Evolutionary conservation across 1,140 invertebrate genomes (phyloP), one percentile per base, ranked within the genome.

Genomic region (Sycophila sp.): DNA sequence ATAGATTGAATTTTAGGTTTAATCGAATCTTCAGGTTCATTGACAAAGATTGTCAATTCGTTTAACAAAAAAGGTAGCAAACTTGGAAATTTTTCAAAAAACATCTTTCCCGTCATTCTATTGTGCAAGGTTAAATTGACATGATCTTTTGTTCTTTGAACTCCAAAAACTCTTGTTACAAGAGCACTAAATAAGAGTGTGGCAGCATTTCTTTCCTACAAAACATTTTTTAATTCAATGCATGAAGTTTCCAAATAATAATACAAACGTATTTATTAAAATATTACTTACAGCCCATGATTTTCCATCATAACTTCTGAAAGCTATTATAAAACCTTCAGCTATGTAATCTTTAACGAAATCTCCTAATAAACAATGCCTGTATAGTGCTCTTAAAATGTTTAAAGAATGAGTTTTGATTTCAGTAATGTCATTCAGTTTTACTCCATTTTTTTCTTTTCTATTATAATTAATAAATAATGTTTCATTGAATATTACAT

Each of bases 101-200:
- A 98, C 8, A 93, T 90, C 62, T 90, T 87, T 2, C 90, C 90
- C 0, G 92, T 91, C 89, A 94, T 91, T 75, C 89, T 90, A 84
- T 97, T 97, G 71, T 94, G 91, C 17, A 90, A 87, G 51, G 89
- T 90, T 26, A 92, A 82, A 70, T 92, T 87, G n/a, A 94, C 90
- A n/a, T 88, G 85, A 81, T 94, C 90, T 68, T 91, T 89, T 0
- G 89, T 89, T 65, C 94, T 87, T 75, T 93, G 92, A 0, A 97
- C 96, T 15, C 96, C 96, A 88, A 99, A 98, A 68, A 96, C 92
- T 75, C 96, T 87, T 22, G 91, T 93, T 70, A 97, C 90, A n/a
- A 99, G 84, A 2, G 95, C 89, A 73, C 93, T 92, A 73, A 96
- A 93, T 34, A 98, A 83, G 19, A 98, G 84, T 0, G 95, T 95